phyloP scores from a whole-genome alignment of 2,113 vertebrate genomes.

The Antidorcas marsupialis region DNA sequence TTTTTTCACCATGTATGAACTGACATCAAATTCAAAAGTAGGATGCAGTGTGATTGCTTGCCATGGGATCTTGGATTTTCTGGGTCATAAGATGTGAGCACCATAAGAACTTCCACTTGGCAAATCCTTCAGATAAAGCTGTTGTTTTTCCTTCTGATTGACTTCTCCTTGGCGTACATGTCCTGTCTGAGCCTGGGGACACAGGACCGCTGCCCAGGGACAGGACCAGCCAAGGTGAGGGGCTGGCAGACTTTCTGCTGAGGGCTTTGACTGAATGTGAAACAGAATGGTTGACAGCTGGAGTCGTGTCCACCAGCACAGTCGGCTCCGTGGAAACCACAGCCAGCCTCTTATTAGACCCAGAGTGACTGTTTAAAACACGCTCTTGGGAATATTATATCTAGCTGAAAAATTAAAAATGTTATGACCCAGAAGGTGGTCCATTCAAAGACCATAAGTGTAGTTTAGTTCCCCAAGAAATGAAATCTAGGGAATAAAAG shows the following conservation, averaged over 20 bases:
- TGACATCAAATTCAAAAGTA: not conserved
- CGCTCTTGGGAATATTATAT: not conserved
- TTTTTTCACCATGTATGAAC: not conserved
- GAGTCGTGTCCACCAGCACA: too few species aligned
- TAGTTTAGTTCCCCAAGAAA: not conserved
- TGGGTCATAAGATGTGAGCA: not conserved
- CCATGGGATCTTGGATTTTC: not conserved
- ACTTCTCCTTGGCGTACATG: not conserved
- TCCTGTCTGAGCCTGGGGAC: not conserved
- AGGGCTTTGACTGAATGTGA: not conserved
- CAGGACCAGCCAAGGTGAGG: not conserved
- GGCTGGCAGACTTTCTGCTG: not conserved
- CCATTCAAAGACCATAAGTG: not conserved
- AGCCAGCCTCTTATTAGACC: not conserved
- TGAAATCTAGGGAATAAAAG: not conserved
- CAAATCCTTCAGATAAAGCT: not conserved
- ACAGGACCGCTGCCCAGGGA: accelerated
- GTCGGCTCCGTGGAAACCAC: not conserved
- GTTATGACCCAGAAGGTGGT: not conserved
- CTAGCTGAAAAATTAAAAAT: not conserved
- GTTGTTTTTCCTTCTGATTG: too few species aligned
- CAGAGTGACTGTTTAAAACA: not conserved
- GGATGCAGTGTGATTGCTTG: not conserved
- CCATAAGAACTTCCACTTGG: not conserved
- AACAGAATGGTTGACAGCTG: not conserved